phyloP scores from a whole-genome alignment of 2,888 invertebrate species.

The Opisthograptis luteolata region DNA sequence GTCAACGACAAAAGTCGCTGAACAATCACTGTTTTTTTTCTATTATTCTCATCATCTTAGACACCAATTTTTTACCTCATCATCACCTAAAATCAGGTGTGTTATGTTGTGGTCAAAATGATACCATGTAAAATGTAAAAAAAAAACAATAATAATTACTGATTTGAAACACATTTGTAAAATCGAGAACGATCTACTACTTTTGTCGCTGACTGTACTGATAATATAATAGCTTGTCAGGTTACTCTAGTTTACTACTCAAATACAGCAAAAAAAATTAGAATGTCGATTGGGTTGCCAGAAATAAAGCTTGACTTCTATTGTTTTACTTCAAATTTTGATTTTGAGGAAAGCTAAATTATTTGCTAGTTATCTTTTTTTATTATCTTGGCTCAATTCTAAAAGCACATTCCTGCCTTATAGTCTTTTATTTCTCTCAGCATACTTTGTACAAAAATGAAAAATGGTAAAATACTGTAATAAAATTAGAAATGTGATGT shows the following conservation, averaged over 20 bases:
- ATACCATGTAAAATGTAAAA: too few species aligned
- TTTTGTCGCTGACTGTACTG: too few species aligned
- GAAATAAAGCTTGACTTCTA: neutral
- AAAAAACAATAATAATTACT: too few species aligned
- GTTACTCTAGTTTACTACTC: neutral
- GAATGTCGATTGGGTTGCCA: conserved; percentile 14
- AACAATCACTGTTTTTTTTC: too few species aligned
- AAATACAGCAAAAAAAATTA: neutral
- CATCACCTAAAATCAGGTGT: too few species aligned
- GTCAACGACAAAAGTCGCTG: too few species aligned
- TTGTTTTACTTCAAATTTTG: neutral
- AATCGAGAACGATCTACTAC: too few species aligned
- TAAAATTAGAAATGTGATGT: conserved; percentile 25
- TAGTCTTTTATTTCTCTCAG: conserved; percentile 18
- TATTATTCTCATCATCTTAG: too few species aligned
- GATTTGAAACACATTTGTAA: too few species aligned
- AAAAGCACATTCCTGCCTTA: conserved; percentile 35
- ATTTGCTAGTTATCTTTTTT: neutral
- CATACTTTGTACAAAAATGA: conserved; percentile 19
- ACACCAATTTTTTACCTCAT: too few species aligned
- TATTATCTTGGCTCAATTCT: conserved; percentile 32
- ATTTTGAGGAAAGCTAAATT: neutral
- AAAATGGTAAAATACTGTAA: conserved; percentile 31
- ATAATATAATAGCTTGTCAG: too few species aligned
- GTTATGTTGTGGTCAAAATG: too few species aligned